phyloP scores from a whole-genome alignment of 2,797 vertebrate genomes.

The Eremophila alpestris region DNA sequence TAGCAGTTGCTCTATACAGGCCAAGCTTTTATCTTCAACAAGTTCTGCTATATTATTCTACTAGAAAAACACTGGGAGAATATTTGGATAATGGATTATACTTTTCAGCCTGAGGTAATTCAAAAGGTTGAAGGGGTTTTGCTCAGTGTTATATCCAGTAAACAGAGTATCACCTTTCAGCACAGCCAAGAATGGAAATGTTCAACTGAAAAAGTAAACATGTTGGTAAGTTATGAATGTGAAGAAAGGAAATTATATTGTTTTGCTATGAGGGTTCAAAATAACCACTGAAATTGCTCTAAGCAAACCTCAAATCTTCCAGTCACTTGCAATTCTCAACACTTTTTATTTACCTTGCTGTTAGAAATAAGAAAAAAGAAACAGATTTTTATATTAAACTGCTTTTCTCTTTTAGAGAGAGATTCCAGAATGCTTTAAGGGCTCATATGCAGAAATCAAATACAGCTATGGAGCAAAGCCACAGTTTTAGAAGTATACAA shows the following conservation, averaged over 20 bases:
- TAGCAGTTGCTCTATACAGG: not conserved
- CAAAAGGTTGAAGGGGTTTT: slow-evolving; percentile 48
- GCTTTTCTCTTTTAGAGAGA: not conserved
- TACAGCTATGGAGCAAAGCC: not conserved
- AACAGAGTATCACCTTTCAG: slow-evolving; percentile 50
- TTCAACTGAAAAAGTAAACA: slow-evolving; percentile 44
- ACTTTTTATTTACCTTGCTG: slow-evolving; percentile 14
- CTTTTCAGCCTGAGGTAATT: slow-evolving; percentile 47
- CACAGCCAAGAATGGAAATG: slow-evolving; percentile 46
- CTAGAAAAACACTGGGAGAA: slow-evolving; percentile 20
- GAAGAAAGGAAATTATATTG: slow-evolving; percentile 5
- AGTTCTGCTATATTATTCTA: not conserved
- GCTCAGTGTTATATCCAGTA: slow-evolving; percentile 4
- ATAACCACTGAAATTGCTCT: slow-evolving; percentile 10
- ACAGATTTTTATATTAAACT: slow-evolving; percentile 4
- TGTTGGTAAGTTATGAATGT: slow-evolving; percentile 19
- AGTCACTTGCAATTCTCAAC: not conserved
- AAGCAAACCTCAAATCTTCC: slow-evolving; percentile 28
- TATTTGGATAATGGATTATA: slow-evolving; percentile 64
- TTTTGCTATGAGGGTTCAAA: slow-evolving; percentile 30
- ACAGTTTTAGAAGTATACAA: not conserved
- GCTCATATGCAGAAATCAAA: not conserved
- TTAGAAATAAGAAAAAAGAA: not conserved
- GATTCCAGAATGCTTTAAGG: not conserved
- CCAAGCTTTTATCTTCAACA: slow-evolving; percentile 37